phyloP scores from a whole-genome alignment of 1,140 invertebrate genomes.

The Drosophila fuyamai region DNA sequence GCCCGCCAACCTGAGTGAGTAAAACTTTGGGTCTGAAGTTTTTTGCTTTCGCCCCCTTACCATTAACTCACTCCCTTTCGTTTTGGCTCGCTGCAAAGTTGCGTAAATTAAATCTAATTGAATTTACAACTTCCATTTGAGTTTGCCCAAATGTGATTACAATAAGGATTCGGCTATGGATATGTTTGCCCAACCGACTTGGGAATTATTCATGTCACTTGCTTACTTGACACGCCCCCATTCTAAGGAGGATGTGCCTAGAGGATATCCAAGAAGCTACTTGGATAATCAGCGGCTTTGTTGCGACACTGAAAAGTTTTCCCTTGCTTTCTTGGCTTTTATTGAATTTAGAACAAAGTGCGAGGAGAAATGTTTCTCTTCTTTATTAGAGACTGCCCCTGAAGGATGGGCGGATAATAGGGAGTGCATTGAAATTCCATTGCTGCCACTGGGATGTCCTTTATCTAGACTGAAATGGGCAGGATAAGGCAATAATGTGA shows the following conservation, averaged over 20 bases:
- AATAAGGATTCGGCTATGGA: conserved; percentile 53
- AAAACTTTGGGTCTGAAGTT: conserved; percentile 47
- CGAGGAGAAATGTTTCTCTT: conserved; percentile 45
- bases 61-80: not conserved
- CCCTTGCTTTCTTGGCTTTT: conserved; percentile 32
- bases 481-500: conserved; percentile 43
- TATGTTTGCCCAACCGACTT: conserved; percentile 46
- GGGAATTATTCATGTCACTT: conserved; percentile 66
- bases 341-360: conserved; percentile 52
- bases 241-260: not conserved
- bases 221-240: conserved; percentile 37
- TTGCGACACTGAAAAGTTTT: conserved; percentile 49
- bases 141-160: conserved; percentile 59
- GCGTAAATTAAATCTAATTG: conserved; percentile 68
- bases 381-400: conserved; percentile 49
- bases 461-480: conserved; percentile 3
- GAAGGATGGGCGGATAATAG: conserved; percentile 3
- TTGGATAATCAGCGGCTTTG: conserved; percentile 61
- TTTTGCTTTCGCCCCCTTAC: not conserved
- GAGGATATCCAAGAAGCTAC: conserved; percentile 25
- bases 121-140: conserved; percentile 62
- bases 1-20: conserved; percentile 20
- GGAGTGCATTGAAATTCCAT: conserved; percentile 46
- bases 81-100: conserved; percentile 43
- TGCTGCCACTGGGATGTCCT: conserved; percentile 12